phyloP scores from a whole-genome alignment of 1,140 invertebrate species.

The Drosophila hydei region DNA sequence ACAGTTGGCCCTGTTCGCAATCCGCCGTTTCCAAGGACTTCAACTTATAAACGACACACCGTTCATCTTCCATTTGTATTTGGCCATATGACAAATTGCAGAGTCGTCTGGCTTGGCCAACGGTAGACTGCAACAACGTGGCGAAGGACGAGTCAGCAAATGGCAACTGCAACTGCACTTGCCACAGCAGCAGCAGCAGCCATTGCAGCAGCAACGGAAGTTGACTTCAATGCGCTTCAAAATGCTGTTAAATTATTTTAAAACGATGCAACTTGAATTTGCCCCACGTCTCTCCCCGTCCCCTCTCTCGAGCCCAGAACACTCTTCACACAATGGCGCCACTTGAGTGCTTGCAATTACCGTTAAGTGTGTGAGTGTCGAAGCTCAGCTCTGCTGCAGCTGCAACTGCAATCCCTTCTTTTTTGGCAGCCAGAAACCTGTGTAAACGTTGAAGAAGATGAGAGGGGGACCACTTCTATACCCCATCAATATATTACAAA shows the following conservation, averaged over 20 bases:
- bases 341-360: conserved; percentile 79
- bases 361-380: conserved; percentile 57
- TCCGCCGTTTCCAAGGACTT: conserved; percentile 19
- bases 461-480: conserved; percentile 13
- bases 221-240: conserved; percentile 76
- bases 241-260: conserved; percentile 82
- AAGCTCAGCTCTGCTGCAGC: conserved; percentile 34
- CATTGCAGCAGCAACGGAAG: conserved; percentile 59
- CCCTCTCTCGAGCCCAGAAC: conserved; percentile 1
- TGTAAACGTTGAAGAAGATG: background rate
- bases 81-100: conserved; percentile 78
- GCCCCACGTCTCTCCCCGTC: background rate
- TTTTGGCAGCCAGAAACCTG: background rate
- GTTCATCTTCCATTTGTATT: conserved; percentile 72
- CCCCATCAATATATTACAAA: conserved; percentile 40
- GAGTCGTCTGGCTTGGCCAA: conserved; percentile 49
- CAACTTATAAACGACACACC: conserved; percentile 49
- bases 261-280: conserved; percentile 60
- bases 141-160: conserved; percentile 49
- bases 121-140: conserved; percentile 21
- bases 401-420: conserved; percentile 32
- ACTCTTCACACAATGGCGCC: conserved; percentile 62
- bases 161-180: conserved; percentile 46
- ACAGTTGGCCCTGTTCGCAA: conserved; percentile 18
- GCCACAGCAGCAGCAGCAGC: conserved; percentile 35